Conservation (phyloP, 2,888 invertebrate species). For the Pasiphila rectangulata region DNA sequence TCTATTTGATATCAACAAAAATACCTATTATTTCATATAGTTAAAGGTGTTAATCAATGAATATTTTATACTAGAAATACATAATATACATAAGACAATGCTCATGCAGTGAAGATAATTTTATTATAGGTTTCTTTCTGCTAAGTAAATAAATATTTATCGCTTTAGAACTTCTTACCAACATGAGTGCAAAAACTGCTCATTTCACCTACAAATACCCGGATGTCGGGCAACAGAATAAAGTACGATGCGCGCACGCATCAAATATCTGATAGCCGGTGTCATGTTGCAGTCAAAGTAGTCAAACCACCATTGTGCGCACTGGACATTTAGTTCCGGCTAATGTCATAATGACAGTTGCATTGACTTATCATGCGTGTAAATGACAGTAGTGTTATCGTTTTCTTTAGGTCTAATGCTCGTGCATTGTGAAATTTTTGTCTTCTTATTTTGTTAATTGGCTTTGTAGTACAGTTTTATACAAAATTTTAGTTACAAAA, state of each 20-base stretch:
- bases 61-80: too few relatives aligned
- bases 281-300: slow-evolving; percentile 68
- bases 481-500: not conserved
- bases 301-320: slow-evolving; percentile 62
- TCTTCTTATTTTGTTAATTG: slow-evolving; percentile 5
- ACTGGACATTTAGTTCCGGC: slow-evolving; percentile 67
- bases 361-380: slow-evolving; percentile 18
- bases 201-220: slow-evolving; percentile 39
- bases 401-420: not conserved
- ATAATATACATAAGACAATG: too few relatives aligned
- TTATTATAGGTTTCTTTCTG: too few relatives aligned
- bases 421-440: not conserved
- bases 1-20: too few relatives aligned
- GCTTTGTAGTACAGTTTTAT: not conserved
- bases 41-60: too few relatives aligned
- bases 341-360: slow-evolving; percentile 25
- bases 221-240: slow-evolving; percentile 45
- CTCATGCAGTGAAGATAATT: too few relatives aligned
- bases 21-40: too few relatives aligned
- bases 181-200: slow-evolving; percentile 8
- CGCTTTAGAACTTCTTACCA: too few relatives aligned
- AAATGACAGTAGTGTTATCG: slow-evolving; percentile 8
- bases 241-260: slow-evolving; percentile 54
- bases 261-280: slow-evolving; percentile 58
- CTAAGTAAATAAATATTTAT: too few relatives aligned